phyloP scores from a whole-genome alignment of 2,888 invertebrate genomes.

The Dromius quadrimaculatus region DNA sequence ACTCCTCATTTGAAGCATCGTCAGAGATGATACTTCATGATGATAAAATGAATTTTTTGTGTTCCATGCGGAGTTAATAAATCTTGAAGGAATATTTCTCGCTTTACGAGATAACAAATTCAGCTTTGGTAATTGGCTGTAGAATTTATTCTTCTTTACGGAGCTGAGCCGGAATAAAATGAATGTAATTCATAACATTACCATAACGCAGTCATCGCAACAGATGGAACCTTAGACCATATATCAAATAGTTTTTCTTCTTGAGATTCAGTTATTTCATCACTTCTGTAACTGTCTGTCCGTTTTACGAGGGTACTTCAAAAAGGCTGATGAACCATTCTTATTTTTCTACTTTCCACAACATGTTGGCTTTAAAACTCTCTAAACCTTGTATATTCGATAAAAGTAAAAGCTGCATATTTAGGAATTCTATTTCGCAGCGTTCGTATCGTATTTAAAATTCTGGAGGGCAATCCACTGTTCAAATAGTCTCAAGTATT shows the following conservation, averaged over 20 bases:
- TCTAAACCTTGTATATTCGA: not conserved
- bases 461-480: constrained; percentile 21
- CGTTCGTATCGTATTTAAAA: constrained; percentile 38
- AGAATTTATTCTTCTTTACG: constrained; percentile 48
- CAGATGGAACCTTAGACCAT: not conserved
- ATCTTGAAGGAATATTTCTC: constrained; percentile 17
- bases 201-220: constrained; percentile 27
- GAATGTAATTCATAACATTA: constrained; percentile 45
- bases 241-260: not conserved
- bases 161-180: constrained; percentile 38
- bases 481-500: constrained; percentile 51
- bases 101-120: constrained; percentile 47
- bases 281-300: no score
- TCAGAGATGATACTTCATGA: no score
- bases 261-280: no score
- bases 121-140: constrained; percentile 46
- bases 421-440: constrained; percentile 41
- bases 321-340: no score
- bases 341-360: not conserved
- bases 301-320: no score
- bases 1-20: no score
- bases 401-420: constrained; percentile 10
- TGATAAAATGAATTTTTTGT: no score
- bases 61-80: not conserved
- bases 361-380: not conserved